Percentiles rank a stretch among this genome's conserved stretches.
These are phyloP conservation scores for Pelecanus crispus DNA, from an alignment of 2,113 vertebrate genomes.

Conservation along the genomic window DNA sequence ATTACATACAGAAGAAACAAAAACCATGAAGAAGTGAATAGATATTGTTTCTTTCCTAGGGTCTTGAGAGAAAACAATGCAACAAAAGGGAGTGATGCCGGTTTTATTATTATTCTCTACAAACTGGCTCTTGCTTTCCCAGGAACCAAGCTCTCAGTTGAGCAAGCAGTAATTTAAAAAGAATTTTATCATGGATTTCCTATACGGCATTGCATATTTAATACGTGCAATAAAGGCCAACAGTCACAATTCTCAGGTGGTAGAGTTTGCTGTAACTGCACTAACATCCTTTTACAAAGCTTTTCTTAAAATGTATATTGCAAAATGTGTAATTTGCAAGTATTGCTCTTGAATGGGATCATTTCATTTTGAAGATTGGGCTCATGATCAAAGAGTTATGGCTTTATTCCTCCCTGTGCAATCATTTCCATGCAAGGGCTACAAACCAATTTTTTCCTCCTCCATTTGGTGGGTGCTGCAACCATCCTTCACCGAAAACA, in stretches of 20 bases:
- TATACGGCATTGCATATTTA: background rate
- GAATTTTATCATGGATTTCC: background rate
- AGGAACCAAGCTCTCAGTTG: background rate
- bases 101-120: conserved; percentile 5
- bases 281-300: background rate
- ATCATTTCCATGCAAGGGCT: background rate
- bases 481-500: background rate
- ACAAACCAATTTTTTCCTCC: background rate
- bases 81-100: background rate
- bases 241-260: background rate
- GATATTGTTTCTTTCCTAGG: conserved; percentile 15
- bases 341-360: background rate
- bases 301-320: background rate
- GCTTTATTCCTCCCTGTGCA: background rate
- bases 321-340: background rate
- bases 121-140: background rate
- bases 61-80: conserved; percentile 34
- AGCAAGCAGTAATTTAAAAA: background rate
- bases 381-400: background rate
- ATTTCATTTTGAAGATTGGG: background rate
- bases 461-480: background rate
- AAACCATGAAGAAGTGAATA: background rate
- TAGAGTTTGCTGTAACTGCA: background rate
- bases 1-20: background rate
- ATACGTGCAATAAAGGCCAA: background rate